phyloP scores from a whole-genome alignment of 1,140 invertebrate species.

The Lepidurus apus region DNA sequence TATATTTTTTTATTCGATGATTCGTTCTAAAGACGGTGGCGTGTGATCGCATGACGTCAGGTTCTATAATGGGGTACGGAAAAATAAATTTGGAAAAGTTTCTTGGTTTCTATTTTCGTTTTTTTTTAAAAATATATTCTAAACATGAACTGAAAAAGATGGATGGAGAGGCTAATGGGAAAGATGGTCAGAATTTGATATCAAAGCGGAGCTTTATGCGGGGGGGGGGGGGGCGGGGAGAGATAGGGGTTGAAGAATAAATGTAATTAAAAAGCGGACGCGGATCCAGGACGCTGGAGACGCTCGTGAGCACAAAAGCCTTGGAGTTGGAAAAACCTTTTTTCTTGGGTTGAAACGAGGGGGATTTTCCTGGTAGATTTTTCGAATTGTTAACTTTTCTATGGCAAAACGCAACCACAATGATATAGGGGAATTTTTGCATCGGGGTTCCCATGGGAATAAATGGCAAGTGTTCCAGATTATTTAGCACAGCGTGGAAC shows the following conservation, averaged over 20 bases:
- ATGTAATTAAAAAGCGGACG: background rate
- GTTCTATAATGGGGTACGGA: background rate
- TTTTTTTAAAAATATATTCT: too few relatives aligned
- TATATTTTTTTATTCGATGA: background rate
- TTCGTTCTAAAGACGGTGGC: too few relatives aligned
- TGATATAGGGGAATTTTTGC: background rate
- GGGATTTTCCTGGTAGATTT: background rate
- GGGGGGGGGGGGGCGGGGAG: background rate
- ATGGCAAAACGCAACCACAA: background rate
- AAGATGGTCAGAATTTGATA: too few relatives aligned
- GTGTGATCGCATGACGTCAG: too few relatives aligned
- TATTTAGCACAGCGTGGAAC: background rate
- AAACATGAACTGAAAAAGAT: too few relatives aligned
- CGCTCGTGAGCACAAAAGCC: constrained; percentile 12
- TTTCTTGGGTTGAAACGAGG: background rate
- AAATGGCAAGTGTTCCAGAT: constrained; percentile 6
- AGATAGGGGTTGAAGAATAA: background rate
- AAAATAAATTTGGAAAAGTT: too few relatives aligned
- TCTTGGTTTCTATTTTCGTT: too few relatives aligned
- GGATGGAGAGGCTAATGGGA: too few relatives aligned
- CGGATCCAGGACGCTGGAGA: background rate
- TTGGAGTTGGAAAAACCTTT: background rate
- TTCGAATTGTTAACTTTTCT: background rate
- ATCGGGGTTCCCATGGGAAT: constrained; percentile 2
- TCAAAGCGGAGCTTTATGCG: too few relatives aligned